Base-by-base conservation (phyloP, 2,888 invertebrate genomes). In the Hymenopus coronatus region DNA sequence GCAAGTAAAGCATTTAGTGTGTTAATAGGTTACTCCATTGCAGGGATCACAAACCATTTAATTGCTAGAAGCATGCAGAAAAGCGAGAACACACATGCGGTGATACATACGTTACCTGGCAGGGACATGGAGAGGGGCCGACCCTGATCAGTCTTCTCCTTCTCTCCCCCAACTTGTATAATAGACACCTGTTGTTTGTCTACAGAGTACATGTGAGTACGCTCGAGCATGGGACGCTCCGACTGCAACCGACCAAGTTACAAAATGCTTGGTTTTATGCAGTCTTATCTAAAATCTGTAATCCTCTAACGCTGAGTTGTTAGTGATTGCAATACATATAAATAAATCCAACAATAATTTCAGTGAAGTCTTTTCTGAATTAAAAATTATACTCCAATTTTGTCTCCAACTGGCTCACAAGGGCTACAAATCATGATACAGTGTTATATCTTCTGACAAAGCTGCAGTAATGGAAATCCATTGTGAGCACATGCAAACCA, bases 111-210 rank as follows among this genome's bases (percentile, higher is more conserved):
- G n/a, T 92, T 92, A 33, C 92, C 92, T 54, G 92, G 92, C 88
- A 93, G 90, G 28, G 93, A 92, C 92, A 93, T 92, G 86, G 93
- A 93, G 14, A 92, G 91, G 2, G 93, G 93, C 30, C 93, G 91
- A 90, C 93, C 88, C 87, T 93, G 93, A 87, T 93, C 93, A 89
- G 70, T 83, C 88, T 90, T 90, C 89, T 90, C 88, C 89, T 90
- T 88, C 90, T 91, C 90, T 84, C 89, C 93, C 89, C 94, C 94
- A 90, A 96, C 95, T 92, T 95, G 95, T 89, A 96, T 95, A 91
- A 96, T 94, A 88, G 96, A 96, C 90, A 96, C 96, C 92, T 96
- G 96, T 90, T 96, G 96, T 93, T 96, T 96, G 92, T 96, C 96
- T 86, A 96, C 96, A 70, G 95, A 95, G 93, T 96, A 96, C 88